Evolutionary conservation across 1,140 invertebrate genomes (phyloP).

Genomic region (Lamellibrachia luymesi): DNA sequence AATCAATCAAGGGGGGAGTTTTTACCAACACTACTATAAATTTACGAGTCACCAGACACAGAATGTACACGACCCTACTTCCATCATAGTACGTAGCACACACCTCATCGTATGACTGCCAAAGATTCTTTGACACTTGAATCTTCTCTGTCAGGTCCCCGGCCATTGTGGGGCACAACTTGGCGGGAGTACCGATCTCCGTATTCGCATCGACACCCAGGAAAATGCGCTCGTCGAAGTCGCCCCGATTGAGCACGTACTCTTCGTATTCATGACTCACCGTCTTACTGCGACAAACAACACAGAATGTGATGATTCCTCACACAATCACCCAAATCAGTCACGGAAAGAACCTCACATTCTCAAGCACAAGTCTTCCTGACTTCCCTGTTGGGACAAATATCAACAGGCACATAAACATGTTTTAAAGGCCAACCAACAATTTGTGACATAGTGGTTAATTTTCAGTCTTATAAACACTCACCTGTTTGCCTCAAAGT

Average conservation of each 20-base stretch:
- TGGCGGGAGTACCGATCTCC: constrained; percentile 71
- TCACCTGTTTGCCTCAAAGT: constrained; percentile 58
- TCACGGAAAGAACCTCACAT: neutral
- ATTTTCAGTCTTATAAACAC: constrained; percentile 18
- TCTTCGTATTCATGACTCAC: constrained; percentile 87
- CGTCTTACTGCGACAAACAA: constrained; percentile 68
- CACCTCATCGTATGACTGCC: constrained; percentile 25
- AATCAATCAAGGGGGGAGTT: too few relatives aligned
- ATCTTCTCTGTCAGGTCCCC: constrained; percentile 61
- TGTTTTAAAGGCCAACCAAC: too few relatives aligned
- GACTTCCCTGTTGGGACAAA: too few relatives aligned
- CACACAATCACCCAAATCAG: neutral
- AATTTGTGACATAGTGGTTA: neutral
- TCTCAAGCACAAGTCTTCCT: too few relatives aligned
- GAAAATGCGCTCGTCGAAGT: constrained; percentile 96
- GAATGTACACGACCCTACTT: neutral
- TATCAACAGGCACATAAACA: too few relatives aligned
- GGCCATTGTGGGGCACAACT: constrained; percentile 26
- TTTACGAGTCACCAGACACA: neutral
- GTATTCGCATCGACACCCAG: constrained; percentile 67
- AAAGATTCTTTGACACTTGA: constrained; percentile 26
- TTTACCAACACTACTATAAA: too few relatives aligned
- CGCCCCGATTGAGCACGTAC: constrained; percentile 84
- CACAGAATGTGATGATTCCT: neutral
- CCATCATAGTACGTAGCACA: constrained; percentile 17